phyloP scores from a whole-genome alignment of 2,888 invertebrate species.

The Hypomecis punctinalis region DNA sequence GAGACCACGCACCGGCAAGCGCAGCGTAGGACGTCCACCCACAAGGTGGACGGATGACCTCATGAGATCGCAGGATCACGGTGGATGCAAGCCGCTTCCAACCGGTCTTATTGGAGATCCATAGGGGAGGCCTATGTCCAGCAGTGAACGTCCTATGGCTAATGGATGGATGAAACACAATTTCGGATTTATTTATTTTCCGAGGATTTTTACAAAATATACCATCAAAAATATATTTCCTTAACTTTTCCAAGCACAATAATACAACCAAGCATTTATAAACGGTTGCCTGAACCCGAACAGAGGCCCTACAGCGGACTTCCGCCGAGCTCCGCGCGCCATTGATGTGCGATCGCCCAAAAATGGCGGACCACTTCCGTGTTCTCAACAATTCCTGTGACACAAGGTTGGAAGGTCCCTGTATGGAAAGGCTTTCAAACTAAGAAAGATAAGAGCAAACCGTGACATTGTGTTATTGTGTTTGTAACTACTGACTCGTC shows the following conservation, averaged over 20 bases:
- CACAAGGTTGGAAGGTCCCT: background rate
- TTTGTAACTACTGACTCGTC: slow-evolving; percentile 30
- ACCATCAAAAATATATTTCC: no score
- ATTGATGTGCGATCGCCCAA: slow-evolving; percentile 16
- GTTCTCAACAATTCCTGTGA: background rate
- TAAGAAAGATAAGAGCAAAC: background rate
- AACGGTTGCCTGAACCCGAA: slow-evolving; percentile 4
- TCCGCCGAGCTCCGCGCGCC: background rate
- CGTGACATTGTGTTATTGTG: background rate
- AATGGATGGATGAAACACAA: no score
- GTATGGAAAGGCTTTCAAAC: background rate
- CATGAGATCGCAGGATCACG: no score
- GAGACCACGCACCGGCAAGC: no score
- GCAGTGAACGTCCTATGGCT: no score
- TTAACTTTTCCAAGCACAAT: background rate
- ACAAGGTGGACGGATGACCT: no score
- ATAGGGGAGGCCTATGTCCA: no score
- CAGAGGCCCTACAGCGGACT: slow-evolving; percentile 1
- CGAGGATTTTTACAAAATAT: no score
- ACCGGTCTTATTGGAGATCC: no score
- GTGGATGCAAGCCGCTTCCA: no score
- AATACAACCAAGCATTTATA: background rate
- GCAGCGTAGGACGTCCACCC: no score
- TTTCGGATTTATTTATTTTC: no score
- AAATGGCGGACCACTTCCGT: slow-evolving; percentile 1